Conservation (phyloP, 2,797 vertebrate genomes). For the Microctenopoma lineatum region DNA sequence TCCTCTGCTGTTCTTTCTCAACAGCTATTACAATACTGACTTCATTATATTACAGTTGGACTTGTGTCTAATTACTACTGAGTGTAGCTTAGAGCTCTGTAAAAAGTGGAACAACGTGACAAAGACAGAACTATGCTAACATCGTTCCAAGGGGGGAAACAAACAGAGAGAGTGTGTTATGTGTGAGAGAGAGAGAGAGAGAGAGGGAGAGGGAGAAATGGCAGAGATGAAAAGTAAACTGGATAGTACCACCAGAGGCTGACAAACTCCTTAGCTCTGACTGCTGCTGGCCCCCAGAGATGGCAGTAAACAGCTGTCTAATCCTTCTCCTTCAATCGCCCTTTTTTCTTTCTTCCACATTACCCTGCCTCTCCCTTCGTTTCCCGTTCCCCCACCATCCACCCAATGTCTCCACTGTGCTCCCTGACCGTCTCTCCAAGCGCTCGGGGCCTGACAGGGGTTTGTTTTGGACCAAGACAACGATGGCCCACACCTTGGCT, state of each 20-base stretch:
- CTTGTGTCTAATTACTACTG: background rate
- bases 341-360: constrained; percentile 8
- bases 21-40: background rate
- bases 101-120: background rate
- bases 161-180: constrained; percentile 1
- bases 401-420: constrained; percentile 16
- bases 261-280: constrained; percentile 68
- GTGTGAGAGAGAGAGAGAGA: constrained; percentile 1
- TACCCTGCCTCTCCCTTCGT: constrained; percentile 5
- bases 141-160: background rate
- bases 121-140: background rate
- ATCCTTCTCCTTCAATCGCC: constrained; percentile 57
- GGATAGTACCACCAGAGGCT: constrained; percentile 61
- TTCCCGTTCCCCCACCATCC: constrained; percentile 19
- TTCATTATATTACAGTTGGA: background rate
- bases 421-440: constrained; percentile 27
- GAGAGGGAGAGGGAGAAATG: constrained; percentile 11
- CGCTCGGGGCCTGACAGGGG: constrained; percentile 38
- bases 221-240: constrained; percentile 65
- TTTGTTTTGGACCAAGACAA: constrained; percentile 62
- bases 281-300: constrained; percentile 66
- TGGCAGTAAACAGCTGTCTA: constrained; percentile 75
- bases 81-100: background rate
- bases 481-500: constrained; percentile 58
- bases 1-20: background rate